A percentile compares a stretch with the other conserved stretches of the same genome.
Evolutionary conservation across 92 coral and sea anemone species (phyloP).

Genomic region (Actinostola sp.): DNA sequence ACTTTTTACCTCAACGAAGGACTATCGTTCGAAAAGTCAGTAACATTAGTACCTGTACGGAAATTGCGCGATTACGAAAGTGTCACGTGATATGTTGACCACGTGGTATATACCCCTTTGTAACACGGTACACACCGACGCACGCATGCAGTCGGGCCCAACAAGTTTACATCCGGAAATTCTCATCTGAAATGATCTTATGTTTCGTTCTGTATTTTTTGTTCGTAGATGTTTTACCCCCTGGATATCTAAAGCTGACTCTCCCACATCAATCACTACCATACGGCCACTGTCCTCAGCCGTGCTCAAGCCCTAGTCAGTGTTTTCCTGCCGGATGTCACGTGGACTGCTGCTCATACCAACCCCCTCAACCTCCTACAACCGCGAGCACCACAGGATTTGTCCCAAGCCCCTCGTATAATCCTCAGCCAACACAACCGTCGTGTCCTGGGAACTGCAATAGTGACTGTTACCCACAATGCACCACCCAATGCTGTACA

Average conservation of each 20-base stretch:
- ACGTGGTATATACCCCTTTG: too few species aligned
- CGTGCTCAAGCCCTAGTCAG: conserved; percentile 71
- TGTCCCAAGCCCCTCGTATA: conserved; percentile 1
- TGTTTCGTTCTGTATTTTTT: background rate
- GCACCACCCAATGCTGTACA: conserved; percentile 50
- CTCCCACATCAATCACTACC: conserved; percentile 49
- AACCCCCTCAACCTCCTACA: conserved; percentile 12
- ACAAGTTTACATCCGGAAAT: too few species aligned
- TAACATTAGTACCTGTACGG: too few species aligned
- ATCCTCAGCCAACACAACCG: conserved; percentile 15
- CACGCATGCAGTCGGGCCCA: too few species aligned
- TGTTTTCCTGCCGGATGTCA: conserved; percentile 71
- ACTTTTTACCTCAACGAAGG: too few species aligned
- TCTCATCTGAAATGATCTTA: background rate
- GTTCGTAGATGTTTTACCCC: conserved; percentile 63
- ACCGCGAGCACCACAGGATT: conserved; percentile 5
- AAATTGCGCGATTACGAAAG: too few species aligned
- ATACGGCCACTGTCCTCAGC: conserved; percentile 71
- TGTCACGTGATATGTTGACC: too few species aligned
- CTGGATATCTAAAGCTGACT: conserved; percentile 68
- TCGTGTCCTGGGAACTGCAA: conserved; percentile 61
- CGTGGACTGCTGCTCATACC: conserved; percentile 69
- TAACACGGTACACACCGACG: too few species aligned
- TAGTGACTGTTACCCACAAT: conserved; percentile 51
- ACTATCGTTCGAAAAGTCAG: too few species aligned